phyloP scores from a whole-genome alignment of 2,797 vertebrate species.

The Carcharodon carcharias region DNA sequence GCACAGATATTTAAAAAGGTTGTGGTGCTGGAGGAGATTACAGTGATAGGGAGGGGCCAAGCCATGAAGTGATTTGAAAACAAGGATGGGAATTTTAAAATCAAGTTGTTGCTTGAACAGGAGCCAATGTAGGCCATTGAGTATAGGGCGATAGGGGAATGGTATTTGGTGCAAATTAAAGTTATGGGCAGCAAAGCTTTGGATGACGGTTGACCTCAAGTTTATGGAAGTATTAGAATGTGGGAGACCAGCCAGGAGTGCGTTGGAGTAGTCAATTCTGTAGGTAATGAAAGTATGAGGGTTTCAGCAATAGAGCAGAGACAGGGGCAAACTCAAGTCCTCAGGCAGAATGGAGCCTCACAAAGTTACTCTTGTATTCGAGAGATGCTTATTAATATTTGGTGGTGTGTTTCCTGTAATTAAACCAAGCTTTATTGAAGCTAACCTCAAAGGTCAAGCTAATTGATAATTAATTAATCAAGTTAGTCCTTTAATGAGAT shows the following conservation, averaged over 20 bases:
- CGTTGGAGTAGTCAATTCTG: background rate
- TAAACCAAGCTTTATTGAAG: background rate
- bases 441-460: background rate
- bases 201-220: background rate
- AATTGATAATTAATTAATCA: background rate
- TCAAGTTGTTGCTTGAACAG: background rate
- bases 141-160: background rate
- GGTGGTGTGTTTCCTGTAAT: background rate
- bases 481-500: background rate
- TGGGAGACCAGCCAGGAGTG: background rate
- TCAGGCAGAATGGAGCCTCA: background rate
- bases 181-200: background rate
- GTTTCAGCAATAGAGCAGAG: background rate
- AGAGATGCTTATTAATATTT: background rate
- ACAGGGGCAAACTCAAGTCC: background rate
- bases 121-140: background rate
- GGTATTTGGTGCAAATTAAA: background rate
- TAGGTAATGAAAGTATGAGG: background rate
- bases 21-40: background rate
- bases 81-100: background rate
- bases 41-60: background rate
- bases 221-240: background rate
- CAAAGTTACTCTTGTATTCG: background rate
- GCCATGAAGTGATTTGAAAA: background rate
- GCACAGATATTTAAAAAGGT: background rate